phyloP scores from a whole-genome alignment of 23 tunicate species.

The Halocynthia roretzi region DNA sequence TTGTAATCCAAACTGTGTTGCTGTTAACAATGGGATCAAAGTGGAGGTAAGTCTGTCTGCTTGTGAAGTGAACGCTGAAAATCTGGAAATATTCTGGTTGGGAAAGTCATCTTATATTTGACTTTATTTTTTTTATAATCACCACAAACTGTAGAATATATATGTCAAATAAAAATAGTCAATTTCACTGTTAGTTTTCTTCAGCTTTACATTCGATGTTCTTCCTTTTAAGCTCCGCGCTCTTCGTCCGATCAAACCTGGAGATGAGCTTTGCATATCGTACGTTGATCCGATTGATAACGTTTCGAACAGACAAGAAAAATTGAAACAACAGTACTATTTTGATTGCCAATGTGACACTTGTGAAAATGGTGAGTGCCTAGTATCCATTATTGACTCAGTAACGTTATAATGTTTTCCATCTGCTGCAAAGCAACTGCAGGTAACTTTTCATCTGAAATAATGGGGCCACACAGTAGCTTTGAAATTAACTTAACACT shows the following conservation, averaged over 20 bases:
- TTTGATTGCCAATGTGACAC: slow-evolving; percentile 78
- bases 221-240: slow-evolving; percentile 45
- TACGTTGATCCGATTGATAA: slow-evolving; percentile 74
- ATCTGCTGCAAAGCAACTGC: too few species aligned
- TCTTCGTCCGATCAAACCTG: slow-evolving; percentile 35
- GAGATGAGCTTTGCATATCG: slow-evolving; percentile 81
- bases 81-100: not conserved
- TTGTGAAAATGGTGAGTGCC: slow-evolving; percentile 61
- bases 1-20: slow-evolving; percentile 87
- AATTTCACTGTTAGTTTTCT: not conserved
- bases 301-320: slow-evolving; percentile 48
- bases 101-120: not conserved
- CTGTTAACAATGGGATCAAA: slow-evolving; percentile 76
- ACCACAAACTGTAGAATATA: too few species aligned
- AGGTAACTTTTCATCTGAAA: too few species aligned
- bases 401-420: not conserved
- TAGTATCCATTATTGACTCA: not conserved
- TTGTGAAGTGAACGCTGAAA: not conserved
- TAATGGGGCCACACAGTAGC: too few species aligned
- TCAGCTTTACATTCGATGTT: not conserved
- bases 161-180: not conserved
- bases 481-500: too few species aligned
- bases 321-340: slow-evolving; percentile 71
- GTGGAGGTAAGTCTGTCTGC: slow-evolving; percentile 43
- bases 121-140: too few species aligned